Percentiles rank a stretch among this genome's conserved stretches.
These are phyloP conservation scores for Neodiprion fabricii DNA, from an alignment of 1,140 invertebrate species.

Conservation along the genomic window DNA sequence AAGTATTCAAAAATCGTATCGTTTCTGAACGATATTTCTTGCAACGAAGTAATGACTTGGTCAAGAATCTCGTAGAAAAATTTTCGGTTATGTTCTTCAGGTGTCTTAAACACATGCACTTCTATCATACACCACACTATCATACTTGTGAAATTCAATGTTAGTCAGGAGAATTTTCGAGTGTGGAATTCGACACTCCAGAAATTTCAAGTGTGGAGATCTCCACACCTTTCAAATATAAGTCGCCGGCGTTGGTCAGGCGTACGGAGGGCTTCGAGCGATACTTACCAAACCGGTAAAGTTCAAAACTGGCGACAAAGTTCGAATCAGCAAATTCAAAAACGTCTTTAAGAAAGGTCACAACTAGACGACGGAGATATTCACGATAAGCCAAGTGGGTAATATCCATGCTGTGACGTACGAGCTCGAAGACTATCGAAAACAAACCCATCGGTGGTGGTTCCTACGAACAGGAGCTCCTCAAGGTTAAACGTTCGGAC, in stretches of 20 bases:
- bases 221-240: not conserved
- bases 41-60: constrained; percentile 10
- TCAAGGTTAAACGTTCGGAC: too few relatives aligned
- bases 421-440: too few relatives aligned
- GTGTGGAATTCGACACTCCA: constrained; percentile 2
- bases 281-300: too few relatives aligned
- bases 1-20: constrained; percentile 4
- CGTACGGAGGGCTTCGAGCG: too few relatives aligned
- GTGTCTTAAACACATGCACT: not conserved
- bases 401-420: too few relatives aligned
- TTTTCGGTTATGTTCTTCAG: not conserved
- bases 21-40: constrained; percentile 19
- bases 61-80: constrained; percentile 12
- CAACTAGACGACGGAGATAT: too few relatives aligned
- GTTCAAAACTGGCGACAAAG: too few relatives aligned
- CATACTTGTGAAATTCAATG: not conserved
- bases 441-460: too few relatives aligned
- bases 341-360: too few relatives aligned
- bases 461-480: too few relatives aligned
- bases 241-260: not conserved
- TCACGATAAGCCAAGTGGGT: too few relatives aligned
- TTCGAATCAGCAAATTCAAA: too few relatives aligned
- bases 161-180: not conserved
- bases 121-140: not conserved
- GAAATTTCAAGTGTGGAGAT: not conserved